Conservation (phyloP, 2,888 invertebrate genomes). For the Stenurella melanura region DNA sequence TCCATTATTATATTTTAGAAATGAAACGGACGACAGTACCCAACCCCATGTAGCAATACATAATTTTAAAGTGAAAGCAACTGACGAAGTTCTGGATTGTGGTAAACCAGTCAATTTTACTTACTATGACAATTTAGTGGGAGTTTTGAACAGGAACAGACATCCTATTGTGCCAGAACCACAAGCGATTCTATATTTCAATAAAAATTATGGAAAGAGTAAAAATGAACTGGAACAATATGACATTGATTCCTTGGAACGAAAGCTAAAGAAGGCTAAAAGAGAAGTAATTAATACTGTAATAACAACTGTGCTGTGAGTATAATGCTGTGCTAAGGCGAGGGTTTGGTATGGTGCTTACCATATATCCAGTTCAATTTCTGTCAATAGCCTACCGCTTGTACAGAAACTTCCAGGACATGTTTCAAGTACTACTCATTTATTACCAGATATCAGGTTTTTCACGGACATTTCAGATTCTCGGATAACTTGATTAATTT, state of each 20-base stretch:
- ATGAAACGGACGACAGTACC: constrained; percentile 48
- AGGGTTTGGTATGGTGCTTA: too few species aligned
- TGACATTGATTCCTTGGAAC: constrained; percentile 84
- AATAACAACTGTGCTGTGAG: not conserved
- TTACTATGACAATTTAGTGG: constrained; percentile 91
- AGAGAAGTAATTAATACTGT: constrained; percentile 76
- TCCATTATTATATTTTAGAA: constrained; percentile 46
- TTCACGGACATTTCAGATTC: too few species aligned
- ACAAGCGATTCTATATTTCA: constrained; percentile 85
- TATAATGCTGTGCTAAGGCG: not conserved
- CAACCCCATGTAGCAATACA: constrained; percentile 44
- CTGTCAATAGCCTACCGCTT: too few species aligned
- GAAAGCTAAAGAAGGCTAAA: constrained; percentile 85
- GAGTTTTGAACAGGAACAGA: constrained; percentile 87
- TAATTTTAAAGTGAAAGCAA: constrained; percentile 64
- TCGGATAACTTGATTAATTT: too few species aligned
- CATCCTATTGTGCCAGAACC: constrained; percentile 92
- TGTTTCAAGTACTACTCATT: too few species aligned
- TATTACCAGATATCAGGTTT: too few species aligned
- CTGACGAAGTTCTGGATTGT: constrained; percentile 84
- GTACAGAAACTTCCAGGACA: too few species aligned
- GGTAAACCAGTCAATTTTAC: constrained; percentile 92
- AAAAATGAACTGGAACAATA: constrained; percentile 79
- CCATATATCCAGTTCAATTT: too few species aligned
- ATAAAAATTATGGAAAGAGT: constrained; percentile 78